These are phyloP conservation scores for Labrus mixtus DNA, from an alignment of 2,113 vertebrate species.

Conservation along the genomic window DNA sequence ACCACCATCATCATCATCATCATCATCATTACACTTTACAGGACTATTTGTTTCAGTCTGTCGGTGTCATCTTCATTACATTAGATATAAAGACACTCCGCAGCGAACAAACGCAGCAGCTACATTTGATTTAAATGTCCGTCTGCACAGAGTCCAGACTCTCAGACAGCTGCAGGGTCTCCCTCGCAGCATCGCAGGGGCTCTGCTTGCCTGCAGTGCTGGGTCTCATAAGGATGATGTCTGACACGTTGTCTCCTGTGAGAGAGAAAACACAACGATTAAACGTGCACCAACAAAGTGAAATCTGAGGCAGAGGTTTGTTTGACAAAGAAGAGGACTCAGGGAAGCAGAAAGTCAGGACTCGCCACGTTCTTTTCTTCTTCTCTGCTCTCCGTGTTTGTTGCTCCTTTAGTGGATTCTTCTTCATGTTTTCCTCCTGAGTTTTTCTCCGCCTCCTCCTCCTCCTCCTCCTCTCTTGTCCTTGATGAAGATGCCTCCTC, in stretches of 20 bases:
- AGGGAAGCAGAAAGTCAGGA: too few species aligned
- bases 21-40: background rate
- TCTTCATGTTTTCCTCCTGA: background rate
- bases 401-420: background rate
- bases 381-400: background rate
- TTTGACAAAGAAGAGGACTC: too few species aligned
- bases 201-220: background rate
- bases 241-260: slow-evolving; percentile 23
- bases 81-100: background rate
- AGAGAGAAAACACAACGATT: background rate
- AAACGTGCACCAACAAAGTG: too few species aligned
- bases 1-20: too few species aligned
- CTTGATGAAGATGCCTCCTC: background rate
- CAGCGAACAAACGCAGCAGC: too few species aligned
- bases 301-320: too few species aligned
- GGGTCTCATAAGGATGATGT: slow-evolving; percentile 11
- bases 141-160: background rate
- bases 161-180: slow-evolving; percentile 6
- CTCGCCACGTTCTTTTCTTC: slow-evolving; percentile 6
- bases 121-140: too few species aligned
- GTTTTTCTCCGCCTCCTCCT: slow-evolving; percentile 5
- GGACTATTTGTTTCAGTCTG: background rate
- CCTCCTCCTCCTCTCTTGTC: background rate
- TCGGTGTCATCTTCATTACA: too few species aligned
- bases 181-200: slow-evolving; percentile 4